Percentiles rank a stretch among this genome's conserved stretches.
These are phyloP conservation scores for Holocentrus rufus DNA, from an alignment of 2,797 vertebrate species.

Conservation along the genomic window DNA sequence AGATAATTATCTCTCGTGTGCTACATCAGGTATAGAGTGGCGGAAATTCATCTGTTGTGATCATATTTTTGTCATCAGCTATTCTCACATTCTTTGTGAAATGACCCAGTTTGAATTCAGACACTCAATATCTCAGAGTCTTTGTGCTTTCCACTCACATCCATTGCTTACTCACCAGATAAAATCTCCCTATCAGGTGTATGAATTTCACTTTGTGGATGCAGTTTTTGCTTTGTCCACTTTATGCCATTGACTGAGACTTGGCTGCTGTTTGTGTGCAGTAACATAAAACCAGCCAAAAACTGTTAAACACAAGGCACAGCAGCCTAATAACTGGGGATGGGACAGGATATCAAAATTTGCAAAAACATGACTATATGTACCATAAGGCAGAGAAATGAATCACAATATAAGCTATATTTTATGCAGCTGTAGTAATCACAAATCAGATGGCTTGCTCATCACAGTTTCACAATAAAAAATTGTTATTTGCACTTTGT, in stretches of 20 bases:
- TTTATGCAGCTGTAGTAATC: too few relatives aligned
- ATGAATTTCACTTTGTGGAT: constrained; percentile 6
- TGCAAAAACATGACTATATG: too few relatives aligned
- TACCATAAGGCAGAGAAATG: too few relatives aligned
- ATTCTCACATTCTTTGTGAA: constrained; percentile 2
- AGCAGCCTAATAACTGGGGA: not conserved
- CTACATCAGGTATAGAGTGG: constrained; percentile 46
- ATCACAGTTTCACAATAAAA: too few relatives aligned
- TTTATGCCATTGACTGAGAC: not conserved
- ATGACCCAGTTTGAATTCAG: constrained; percentile 52
- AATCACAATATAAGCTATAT: too few relatives aligned
- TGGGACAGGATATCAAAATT: too few relatives aligned
- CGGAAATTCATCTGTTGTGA: constrained; percentile 56
- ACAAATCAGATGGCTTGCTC: too few relatives aligned
- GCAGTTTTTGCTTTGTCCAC: not conserved
- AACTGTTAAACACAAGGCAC: not conserved
- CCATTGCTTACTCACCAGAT: constrained; percentile 33
- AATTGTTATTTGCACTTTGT: too few relatives aligned
- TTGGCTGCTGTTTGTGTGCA: constrained; percentile 3
- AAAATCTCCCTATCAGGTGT: constrained; percentile 1
- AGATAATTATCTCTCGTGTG: constrained; percentile 7
- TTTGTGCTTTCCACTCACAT: constrained; percentile 40
- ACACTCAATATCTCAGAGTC: constrained; percentile 36
- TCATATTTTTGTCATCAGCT: not conserved
- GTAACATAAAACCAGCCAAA: constrained; percentile 1